phyloP scores from a whole-genome alignment of 2,113 vertebrate genomes.

The Macrotis lagotis region DNA sequence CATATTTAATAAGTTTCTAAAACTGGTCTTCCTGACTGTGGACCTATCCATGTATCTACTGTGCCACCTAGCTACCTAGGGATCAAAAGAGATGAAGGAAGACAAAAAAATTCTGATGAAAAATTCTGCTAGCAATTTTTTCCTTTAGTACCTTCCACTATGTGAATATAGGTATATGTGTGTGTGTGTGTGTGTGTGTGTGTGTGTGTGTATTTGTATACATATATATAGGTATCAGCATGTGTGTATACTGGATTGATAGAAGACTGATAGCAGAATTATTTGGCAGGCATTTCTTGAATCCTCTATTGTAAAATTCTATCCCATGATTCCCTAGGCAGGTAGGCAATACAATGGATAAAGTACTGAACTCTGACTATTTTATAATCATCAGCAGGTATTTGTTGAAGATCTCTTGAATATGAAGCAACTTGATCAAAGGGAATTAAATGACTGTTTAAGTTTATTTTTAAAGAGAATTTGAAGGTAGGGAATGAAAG shows the following conservation, averaged over 20 bases:
- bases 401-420: not conserved
- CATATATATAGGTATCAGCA: too few relatives aligned
- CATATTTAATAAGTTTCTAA: not conserved
- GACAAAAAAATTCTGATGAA: not conserved
- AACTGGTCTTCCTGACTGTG: not conserved
- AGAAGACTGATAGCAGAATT: not conserved
- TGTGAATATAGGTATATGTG: not conserved
- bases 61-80: not conserved
- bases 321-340: not conserved
- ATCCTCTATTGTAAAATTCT: not conserved
- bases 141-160: slow-evolving; percentile 26
- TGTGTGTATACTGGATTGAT: too few relatives aligned
- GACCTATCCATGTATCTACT: not conserved
- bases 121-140: not conserved
- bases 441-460: not conserved
- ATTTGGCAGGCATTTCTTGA: not conserved
- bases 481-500: not conserved
- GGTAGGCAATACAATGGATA: not conserved
- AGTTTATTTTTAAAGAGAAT: not conserved
- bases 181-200: not conserved
- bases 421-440: not conserved
- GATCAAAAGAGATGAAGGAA: not conserved
- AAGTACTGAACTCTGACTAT: not conserved
- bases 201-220: slow-evolving; percentile 16
- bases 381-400: not conserved